Evolutionary conservation across 2,797 vertebrate genomes (phyloP).

Genomic region (Phrynocephalus vlangalii): DNA sequence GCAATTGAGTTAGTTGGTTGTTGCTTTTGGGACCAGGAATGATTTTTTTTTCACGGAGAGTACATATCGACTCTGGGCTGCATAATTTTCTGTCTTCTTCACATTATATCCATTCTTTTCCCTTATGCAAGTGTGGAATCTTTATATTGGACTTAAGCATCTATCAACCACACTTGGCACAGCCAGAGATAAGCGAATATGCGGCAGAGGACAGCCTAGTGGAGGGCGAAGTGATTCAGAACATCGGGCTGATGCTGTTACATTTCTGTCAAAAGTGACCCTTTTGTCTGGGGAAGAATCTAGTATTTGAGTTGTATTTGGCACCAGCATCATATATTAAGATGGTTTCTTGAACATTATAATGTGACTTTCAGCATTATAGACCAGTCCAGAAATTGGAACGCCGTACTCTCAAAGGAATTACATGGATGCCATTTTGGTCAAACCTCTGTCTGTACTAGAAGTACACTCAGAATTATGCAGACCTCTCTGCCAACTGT

Average conservation of each 20-base stretch:
- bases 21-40: neutral
- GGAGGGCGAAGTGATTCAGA: neutral
- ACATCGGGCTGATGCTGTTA: neutral
- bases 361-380: neutral
- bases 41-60: too few species aligned
- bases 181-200: too few species aligned
- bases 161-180: too few species aligned
- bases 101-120: too few species aligned
- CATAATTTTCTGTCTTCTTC: too few species aligned
- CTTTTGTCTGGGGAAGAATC: neutral
- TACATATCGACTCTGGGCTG: too few species aligned
- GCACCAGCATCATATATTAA: neutral
- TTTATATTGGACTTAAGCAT: too few species aligned
- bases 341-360: neutral
- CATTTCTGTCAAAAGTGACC: neutral
- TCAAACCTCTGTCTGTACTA: neutral
- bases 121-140: too few species aligned
- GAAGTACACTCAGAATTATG: neutral
- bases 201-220: too few species aligned
- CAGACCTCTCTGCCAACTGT: neutral
- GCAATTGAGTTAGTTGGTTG: neutral
- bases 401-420: neutral
- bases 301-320: neutral
- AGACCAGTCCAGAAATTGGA: neutral
- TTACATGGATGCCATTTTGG: neutral